Evolutionary conservation across 2,888 invertebrate genomes (phyloP), one percentile per base, ranked within the genome.

Genomic region (Sycophila texana): DNA sequence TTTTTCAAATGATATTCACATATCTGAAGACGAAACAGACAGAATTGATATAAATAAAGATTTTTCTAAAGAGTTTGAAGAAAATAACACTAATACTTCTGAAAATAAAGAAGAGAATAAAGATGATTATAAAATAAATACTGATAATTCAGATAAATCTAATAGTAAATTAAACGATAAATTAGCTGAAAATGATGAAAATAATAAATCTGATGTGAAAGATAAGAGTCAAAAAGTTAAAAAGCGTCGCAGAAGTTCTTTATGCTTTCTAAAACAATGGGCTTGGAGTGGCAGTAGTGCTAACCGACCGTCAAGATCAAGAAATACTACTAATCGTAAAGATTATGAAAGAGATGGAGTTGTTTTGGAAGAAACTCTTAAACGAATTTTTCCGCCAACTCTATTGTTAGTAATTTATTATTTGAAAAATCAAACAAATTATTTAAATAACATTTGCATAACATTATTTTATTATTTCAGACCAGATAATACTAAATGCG

Each of bases 261-360:
- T 95, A 16, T 94, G 94, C 68, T 94, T 94, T 84, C 89, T 96
- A 26, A 94, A 95, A 84, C 94, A 95, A 84, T 95, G 96, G 95
- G 95, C 95, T 71, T 96, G 95, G 95, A 95, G 95, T 84, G 92
- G 92, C 73, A 94, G 89, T 81, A 88, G 84, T 72, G 88, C 87
- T 83, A 87, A 88, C 79, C 84, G 91, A 72, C 91, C 92, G 0
- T 90, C 91, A 0, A 85, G 92, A 82, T 91, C 91, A 4, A 86
- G 91, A 80, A 84, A 83, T 5, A 89, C 92, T 10, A 89, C 92
- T 5, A 91, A 91, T 72, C 92, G 92, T 83, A 92, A 92, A 78
- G 93, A 93, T 86, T 92, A 92, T 53, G 92, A 92, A 81, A 90
- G 91, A 84, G 93, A 93, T 88, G 93, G 94, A 83, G 93, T 93